Conservation (phyloP, 2,113 vertebrate genomes). For the Siniperca chuatsi region DNA sequence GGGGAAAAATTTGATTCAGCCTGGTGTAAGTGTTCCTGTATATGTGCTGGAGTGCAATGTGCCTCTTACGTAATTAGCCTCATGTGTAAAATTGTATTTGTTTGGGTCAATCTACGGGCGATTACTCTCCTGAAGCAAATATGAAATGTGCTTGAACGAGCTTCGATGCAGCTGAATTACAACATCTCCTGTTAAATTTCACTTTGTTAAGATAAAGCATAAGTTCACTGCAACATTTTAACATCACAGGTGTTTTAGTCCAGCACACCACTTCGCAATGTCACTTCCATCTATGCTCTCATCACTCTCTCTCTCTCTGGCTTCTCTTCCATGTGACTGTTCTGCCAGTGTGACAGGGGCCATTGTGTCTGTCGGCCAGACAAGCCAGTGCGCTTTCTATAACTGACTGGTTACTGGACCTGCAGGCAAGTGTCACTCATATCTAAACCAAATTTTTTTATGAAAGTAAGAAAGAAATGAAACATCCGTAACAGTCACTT, state of each 20-base stretch:
- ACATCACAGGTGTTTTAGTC: slow-evolving; percentile 35
- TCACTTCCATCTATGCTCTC: slow-evolving; percentile 65
- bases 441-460: background rate
- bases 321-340: slow-evolving; percentile 47
- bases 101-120: slow-evolving; percentile 55
- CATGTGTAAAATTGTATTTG: slow-evolving; percentile 65
- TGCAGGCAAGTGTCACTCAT: slow-evolving; percentile 49
- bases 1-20: slow-evolving; percentile 14
- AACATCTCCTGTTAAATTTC: slow-evolving; percentile 28
- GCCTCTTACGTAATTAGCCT: slow-evolving; percentile 55
- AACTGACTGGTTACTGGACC: slow-evolving; percentile 35
- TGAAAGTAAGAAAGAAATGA: slow-evolving; percentile 16
- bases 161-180: background rate
- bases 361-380: slow-evolving; percentile 46
- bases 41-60: slow-evolving; percentile 37
- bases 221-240: slow-evolving; percentile 25
- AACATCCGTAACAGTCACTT: slow-evolving; percentile 63
- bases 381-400: slow-evolving; percentile 28
- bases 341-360: slow-evolving; percentile 56
- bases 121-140: slow-evolving; percentile 56
- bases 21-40: slow-evolving; percentile 5
- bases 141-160: slow-evolving; percentile 12
- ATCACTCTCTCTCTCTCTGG: background rate
- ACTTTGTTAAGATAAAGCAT: background rate
- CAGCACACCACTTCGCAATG: slow-evolving; percentile 58